A percentile compares a stretch with the other conserved stretches of the same genome.
Evolutionary conservation across 1,140 invertebrate species (phyloP).

Genomic region (Papilio glaucus): DNA sequence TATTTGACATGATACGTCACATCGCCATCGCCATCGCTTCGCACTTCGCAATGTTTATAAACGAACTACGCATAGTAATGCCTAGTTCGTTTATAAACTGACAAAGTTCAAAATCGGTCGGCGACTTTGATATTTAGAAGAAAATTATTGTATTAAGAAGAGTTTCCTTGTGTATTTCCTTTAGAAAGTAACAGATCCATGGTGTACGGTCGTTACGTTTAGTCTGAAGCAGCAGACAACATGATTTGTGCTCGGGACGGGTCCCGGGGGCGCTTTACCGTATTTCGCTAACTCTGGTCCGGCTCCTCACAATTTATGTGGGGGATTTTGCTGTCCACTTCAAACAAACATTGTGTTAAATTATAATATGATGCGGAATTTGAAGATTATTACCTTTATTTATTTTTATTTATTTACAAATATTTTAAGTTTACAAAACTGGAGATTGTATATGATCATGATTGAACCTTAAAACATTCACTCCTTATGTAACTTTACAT

Average conservation of each 20-base stretch:
- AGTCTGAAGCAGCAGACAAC: constrained; percentile 53
- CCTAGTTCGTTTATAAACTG: too few species aligned
- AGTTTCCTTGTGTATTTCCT: not conserved
- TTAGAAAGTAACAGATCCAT: constrained; percentile 33
- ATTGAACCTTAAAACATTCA: too few species aligned
- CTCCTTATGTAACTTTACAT: too few species aligned
- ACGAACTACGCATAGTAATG: too few species aligned
- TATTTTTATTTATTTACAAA: constrained; percentile 41
- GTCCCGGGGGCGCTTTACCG: constrained; percentile 58
- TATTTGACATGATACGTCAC: too few species aligned
- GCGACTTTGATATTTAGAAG: too few species aligned
- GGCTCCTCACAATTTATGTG: constrained; percentile 65
- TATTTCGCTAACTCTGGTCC: constrained; percentile 50
- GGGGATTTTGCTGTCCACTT: constrained; percentile 74
- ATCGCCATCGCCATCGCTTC: too few species aligned
- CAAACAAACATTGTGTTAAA: constrained; percentile 72
- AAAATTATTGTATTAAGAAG: not conserved
- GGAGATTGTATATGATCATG: not conserved
- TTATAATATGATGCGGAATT: constrained; percentile 54
- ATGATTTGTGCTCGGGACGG: constrained; percentile 66
- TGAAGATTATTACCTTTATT: constrained; percentile 26
- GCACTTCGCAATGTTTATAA: too few species aligned
- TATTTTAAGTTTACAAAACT: not conserved
- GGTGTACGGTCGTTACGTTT: constrained; percentile 41
- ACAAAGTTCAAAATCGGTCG: too few species aligned